These are phyloP conservation scores for Rhinatrema bivittatum DNA, from an alignment of 2,797 vertebrate genomes.

Conservation along the genomic window DNA sequence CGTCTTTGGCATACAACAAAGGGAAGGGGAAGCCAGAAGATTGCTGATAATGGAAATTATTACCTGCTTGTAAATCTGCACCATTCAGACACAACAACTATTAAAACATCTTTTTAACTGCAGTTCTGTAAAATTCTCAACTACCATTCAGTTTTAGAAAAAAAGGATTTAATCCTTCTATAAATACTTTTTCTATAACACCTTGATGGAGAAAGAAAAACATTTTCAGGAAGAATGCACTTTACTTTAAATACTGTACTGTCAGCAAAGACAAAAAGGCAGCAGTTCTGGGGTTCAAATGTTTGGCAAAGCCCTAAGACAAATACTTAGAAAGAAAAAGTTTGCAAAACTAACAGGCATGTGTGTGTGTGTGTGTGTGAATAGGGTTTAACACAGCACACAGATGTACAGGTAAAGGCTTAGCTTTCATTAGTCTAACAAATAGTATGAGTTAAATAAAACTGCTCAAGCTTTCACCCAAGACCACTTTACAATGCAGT, in stretches of 20 bases:
- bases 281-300: constrained; percentile 24
- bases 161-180: constrained; percentile 31
- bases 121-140: no score
- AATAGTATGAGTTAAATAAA: constrained; percentile 32
- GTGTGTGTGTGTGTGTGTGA: constrained; percentile 13
- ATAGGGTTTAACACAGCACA: constrained; percentile 19
- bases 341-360: constrained; percentile 31
- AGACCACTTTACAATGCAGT: constrained; percentile 30
- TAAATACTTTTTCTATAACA: constrained; percentile 20
- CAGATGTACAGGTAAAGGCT: constrained; percentile 10
- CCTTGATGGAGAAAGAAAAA: constrained; percentile 36
- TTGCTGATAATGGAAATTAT: no score
- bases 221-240: constrained; percentile 30
- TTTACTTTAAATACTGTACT: no score
- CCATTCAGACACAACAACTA: no score
- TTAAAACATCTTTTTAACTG: no score
- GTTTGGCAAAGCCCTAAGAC: constrained; percentile 15
- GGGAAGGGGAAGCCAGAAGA: no score
- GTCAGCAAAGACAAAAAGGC: constrained; percentile 35
- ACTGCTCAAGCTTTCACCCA: constrained; percentile 25
- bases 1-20: no score
- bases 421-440: constrained; percentile 38
- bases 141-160: no score
- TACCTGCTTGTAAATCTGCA: no score
- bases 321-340: constrained; percentile 7